Evolutionary conservation across 2,888 invertebrate species (phyloP).

Genomic region (Darwinula stevensoni): DNA sequence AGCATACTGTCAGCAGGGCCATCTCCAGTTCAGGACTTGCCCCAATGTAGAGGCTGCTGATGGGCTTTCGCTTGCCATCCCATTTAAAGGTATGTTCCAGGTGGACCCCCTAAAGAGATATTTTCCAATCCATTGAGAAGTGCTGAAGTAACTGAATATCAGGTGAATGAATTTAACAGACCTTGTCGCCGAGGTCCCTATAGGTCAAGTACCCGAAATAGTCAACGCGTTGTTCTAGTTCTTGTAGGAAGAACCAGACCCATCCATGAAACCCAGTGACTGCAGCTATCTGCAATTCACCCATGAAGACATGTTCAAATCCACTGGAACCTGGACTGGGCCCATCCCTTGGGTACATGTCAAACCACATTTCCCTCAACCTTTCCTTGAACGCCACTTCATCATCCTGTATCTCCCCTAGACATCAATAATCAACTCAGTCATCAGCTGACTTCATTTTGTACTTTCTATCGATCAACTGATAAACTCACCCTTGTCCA

Average conservation of each 20-base stretch:
- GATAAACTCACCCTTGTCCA: slow-evolving; percentile 26
- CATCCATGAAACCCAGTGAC: slow-evolving; percentile 69
- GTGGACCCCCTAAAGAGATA: no score
- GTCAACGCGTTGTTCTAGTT: slow-evolving; percentile 33
- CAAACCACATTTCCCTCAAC: slow-evolving; percentile 17
- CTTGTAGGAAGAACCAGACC: slow-evolving; percentile 52
- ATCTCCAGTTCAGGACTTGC: slow-evolving; percentile 74
- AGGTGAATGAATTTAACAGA: no score
- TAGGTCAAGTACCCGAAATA: slow-evolving; percentile 34
- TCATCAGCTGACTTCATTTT: no score
- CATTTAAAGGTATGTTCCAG: no score
- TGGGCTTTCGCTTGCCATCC: no score
- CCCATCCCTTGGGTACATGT: slow-evolving; percentile 16
- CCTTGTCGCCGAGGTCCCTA: background rate
- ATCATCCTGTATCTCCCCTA: no score
- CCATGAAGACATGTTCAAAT: slow-evolving; percentile 72
- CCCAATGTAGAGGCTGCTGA: slow-evolving; percentile 44
- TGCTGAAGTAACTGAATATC: no score
- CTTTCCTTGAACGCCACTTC: slow-evolving; percentile 11
- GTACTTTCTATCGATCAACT: no score
- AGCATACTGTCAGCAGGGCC: slow-evolving; percentile 64
- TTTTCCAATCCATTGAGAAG: no score
- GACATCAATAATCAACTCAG: no score
- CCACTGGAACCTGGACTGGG: slow-evolving; percentile 68
- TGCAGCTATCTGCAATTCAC: slow-evolving; percentile 46